phyloP scores from a whole-genome alignment of 2,113 vertebrate species.

The Saiga tatarica region DNA sequence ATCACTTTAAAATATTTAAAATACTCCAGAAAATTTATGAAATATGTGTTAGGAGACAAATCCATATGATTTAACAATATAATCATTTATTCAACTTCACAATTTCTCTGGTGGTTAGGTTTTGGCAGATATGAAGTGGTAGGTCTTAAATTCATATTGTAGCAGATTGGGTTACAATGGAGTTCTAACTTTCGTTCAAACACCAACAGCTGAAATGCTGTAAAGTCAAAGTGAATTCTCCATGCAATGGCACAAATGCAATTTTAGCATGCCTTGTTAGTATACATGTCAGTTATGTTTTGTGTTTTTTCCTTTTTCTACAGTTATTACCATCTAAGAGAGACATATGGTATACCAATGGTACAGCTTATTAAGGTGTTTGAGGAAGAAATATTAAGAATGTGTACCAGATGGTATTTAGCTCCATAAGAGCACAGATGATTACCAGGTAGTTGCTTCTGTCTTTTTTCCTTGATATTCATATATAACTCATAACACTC shows the following conservation, averaged over 20 bases:
- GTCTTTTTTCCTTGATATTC: constrained; percentile 19
- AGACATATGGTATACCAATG: constrained; percentile 52
- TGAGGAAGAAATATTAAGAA: constrained; percentile 70
- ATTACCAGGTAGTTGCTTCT: constrained; percentile 51
- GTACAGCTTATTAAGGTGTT: constrained; percentile 53
- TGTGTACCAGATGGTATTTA: constrained; percentile 66
- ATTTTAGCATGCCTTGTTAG: constrained; percentile 45
- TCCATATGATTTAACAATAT: not conserved
- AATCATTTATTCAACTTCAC: not conserved
- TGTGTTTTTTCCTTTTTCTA: constrained; percentile 8
- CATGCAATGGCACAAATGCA: not conserved
- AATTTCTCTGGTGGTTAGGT: not conserved
- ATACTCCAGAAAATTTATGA: not conserved
- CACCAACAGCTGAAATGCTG: not conserved
- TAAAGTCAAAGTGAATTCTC: not conserved
- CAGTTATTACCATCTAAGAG: constrained; percentile 25
- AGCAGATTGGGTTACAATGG: not conserved
- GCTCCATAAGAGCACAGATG: constrained; percentile 53
- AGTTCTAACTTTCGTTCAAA: not conserved
- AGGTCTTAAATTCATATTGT: not conserved
- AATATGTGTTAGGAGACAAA: not conserved
- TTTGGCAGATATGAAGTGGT: not conserved
- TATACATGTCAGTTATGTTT: constrained; percentile 28
- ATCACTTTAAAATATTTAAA: not conserved
- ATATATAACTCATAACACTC: not conserved